Evolutionary conservation across 2,113 vertebrate genomes (phyloP).

Genomic region (Malurus elegans): DNA sequence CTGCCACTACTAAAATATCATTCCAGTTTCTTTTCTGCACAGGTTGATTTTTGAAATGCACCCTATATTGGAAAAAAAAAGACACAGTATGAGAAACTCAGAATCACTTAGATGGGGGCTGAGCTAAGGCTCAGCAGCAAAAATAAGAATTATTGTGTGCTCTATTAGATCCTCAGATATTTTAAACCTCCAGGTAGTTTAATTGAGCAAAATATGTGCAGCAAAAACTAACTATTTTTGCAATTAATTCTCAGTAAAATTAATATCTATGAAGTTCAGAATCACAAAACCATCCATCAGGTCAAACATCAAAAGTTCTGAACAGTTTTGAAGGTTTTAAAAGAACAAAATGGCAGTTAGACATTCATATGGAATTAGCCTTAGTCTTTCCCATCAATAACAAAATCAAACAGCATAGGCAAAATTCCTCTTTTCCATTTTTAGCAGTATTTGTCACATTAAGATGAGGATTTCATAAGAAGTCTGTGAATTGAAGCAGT

Average conservation of each 20-base stretch:
- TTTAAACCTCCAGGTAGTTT: not conserved
- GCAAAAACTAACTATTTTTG: not conserved
- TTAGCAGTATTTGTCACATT: not conserved
- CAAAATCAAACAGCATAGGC: not conserved
- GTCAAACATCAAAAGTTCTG: not conserved
- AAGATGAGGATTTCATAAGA: not conserved
- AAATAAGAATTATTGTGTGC: not conserved
- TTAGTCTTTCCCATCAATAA: not conserved
- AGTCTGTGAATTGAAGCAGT: not conserved
- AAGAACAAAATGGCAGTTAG: not conserved
- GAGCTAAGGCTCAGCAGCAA: not conserved
- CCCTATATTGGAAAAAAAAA: not conserved
- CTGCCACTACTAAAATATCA: not conserved
- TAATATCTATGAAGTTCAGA: not conserved
- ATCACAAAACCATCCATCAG: not conserved
- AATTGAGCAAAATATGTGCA: not conserved
- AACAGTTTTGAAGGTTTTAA: not conserved
- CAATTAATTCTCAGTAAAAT: not conserved
- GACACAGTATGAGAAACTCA: not conserved
- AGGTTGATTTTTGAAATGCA: not conserved
- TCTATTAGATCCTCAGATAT: not conserved
- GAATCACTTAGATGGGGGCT: not conserved
- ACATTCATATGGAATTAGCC: not conserved
- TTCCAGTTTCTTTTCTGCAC: not conserved
- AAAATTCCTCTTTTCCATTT: not conserved